Base-by-base conservation (phyloP, 2,113 vertebrate genomes). In the Spea multiplicata region DNA sequence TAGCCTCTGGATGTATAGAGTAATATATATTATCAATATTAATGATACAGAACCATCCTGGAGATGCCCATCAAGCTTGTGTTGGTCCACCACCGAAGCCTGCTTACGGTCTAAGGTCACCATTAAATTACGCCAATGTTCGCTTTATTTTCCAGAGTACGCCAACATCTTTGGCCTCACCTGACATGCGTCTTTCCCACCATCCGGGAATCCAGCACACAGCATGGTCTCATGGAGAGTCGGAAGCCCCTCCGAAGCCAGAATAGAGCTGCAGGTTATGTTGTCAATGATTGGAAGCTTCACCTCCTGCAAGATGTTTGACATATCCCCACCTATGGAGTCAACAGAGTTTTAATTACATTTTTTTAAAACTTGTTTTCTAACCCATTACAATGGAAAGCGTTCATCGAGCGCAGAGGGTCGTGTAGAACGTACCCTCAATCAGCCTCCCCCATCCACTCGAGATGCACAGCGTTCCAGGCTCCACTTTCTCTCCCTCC, bases 221-320 rank as follows among this genome's bases (percentile, higher is more conserved):
- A 84, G 44, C 75, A 7, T 0, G 0, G 62, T 82, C 30, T 49
- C 17, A 13, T 0, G 0, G 6, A 14, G 2, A 0, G 0, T 0
- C 0, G 16, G 30, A 71, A 81, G 59, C n/a, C 52, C 66, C 62
- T 10, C 5, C 16, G 6, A 59, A 4, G 49, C 30, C 14, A 76
- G 69, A 12, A 50, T 17, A 2, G 1, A 0, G 0, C 52, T 61
- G 46, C 71, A 66, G 7, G 4, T 44, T 14, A 30, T 48, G 3
- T 48, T 16, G 5, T 53, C 3, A 0, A 6, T 0, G 4, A 84
- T 73, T 47, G 75, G 52, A 46, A 87, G 59, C 46, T 77, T 50
- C 50, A 81, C 1, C 44, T 82, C 71, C 73, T 57, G 59, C 6
- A 77, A 75, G 44, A 78, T 0, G 0, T 47, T 49, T 14, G 46